Conservation (phyloP, 2,113 vertebrate species). For the Otolemur garnettii region DNA sequence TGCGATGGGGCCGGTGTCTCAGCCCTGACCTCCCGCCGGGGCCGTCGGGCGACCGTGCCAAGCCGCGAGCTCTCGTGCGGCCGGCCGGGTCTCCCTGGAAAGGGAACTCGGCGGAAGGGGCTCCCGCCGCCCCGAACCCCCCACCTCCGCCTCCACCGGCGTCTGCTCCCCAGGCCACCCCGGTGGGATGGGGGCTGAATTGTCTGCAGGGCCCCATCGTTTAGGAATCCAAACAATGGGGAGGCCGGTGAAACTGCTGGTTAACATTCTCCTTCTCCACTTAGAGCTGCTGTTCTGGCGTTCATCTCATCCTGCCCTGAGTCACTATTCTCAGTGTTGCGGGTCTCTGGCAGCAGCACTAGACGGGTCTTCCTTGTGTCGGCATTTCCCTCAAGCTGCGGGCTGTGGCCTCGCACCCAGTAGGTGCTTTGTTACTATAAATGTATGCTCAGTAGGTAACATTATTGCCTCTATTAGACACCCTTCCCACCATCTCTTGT, state of each 20-base stretch:
- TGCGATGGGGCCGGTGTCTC: constrained; percentile 71
- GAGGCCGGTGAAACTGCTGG: not conserved
- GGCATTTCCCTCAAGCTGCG: not conserved
- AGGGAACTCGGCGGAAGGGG: not conserved
- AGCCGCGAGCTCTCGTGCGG: not conserved
- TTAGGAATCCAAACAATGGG: not conserved
- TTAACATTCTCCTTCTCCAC: not conserved
- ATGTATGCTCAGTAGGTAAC: not conserved
- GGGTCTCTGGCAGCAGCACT: not conserved
- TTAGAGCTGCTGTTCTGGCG: not conserved
- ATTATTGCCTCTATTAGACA: not conserved
- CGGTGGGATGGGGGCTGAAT: not conserved
- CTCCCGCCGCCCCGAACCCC: not conserved
- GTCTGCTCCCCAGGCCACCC: not conserved
- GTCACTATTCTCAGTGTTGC: not conserved
- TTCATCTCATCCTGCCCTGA: not conserved
- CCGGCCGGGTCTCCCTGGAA: not conserved
- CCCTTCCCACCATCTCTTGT: not conserved
- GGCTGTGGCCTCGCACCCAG: no score
- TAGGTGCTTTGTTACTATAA: not conserved
- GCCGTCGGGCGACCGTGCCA: constrained; percentile 58
- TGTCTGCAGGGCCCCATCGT: not conserved
- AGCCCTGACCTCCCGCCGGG: constrained; percentile 73
- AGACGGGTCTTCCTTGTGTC: not conserved
- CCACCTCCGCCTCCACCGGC: not conserved